Evolutionary conservation across 2,888 invertebrate species (phyloP).

Genomic region (Eupithecia dodoneata): DNA sequence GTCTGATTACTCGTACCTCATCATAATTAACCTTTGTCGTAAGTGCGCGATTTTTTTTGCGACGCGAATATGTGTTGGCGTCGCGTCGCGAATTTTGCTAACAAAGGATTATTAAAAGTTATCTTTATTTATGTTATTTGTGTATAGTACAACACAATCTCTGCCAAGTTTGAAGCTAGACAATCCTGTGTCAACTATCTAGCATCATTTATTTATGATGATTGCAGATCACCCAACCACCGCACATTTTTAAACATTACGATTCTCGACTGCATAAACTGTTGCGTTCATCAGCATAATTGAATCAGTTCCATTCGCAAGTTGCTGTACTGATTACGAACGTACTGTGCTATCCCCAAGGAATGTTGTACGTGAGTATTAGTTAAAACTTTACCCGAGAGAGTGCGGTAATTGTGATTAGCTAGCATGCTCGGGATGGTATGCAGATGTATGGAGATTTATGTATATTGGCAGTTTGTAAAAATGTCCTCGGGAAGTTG

Average conservation of each 20-base stretch:
- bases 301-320: not conserved
- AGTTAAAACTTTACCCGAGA: conserved; percentile 38
- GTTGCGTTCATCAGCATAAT: not conserved
- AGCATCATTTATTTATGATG: too few species aligned
- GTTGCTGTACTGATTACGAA: not conserved
- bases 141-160: too few species aligned
- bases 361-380: conserved; percentile 37
- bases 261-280: not conserved
- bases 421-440: conserved; percentile 36
- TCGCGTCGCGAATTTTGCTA: too few species aligned
- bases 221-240: too few species aligned
- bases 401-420: conserved; percentile 37
- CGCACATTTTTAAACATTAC: not conserved
- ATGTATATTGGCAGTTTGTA: conserved; percentile 39
- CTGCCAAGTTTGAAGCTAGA: too few species aligned
- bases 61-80: too few species aligned
- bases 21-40: too few species aligned
- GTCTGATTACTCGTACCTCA: not conserved
- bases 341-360: conserved; percentile 17
- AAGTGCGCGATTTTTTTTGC: too few species aligned
- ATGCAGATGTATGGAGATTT: conserved; percentile 45
- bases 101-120: too few species aligned
- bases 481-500: conserved; percentile 26
- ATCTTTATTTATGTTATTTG: too few species aligned
- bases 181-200: too few species aligned